Evolutionary conservation across 2,113 vertebrate genomes (phyloP).

Genomic region (Isurus oxyrinchus): DNA sequence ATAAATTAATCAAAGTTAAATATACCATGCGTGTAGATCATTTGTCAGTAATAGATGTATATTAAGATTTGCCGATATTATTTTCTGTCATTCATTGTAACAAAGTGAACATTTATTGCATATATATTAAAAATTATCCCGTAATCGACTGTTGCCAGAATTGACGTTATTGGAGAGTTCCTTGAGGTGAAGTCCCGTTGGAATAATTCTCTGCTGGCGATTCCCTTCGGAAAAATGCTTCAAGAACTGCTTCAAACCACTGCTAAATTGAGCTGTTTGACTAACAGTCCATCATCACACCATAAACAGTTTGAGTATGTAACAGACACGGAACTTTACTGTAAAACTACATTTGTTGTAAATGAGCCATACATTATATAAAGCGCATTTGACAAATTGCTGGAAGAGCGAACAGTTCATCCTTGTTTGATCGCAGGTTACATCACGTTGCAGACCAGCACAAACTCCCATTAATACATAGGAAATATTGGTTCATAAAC

Average conservation of each 20-base stretch:
- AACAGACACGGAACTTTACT: conserved; percentile 44
- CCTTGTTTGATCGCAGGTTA: conserved; percentile 57
- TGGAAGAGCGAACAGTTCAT: conserved; percentile 46
- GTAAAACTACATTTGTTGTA: conserved; percentile 43
- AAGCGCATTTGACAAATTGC: conserved; percentile 32
- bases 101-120: conserved; percentile 99
- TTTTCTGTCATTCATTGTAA: conserved; percentile 99
- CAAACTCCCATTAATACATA: conserved; percentile 78
- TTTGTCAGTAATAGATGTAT: conserved; percentile 92
- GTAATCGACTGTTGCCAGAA: conserved; percentile 80
- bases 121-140: conserved; percentile 99
- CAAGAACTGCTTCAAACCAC: conserved; percentile 70
- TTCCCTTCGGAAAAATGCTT: conserved; percentile 71
- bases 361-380: conserved; percentile 30
- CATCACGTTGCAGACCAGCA: conserved; percentile 72
- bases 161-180: conserved; percentile 91
- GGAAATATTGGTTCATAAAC: conserved; percentile 85
- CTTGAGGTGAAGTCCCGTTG: conserved; percentile 87
- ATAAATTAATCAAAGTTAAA: conserved; percentile 97
- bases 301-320: conserved; percentile 56
- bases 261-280: conserved; percentile 73
- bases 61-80: conserved; percentile 97
- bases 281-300: conserved; percentile 68
- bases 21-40: conserved; percentile 75
- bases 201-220: conserved; percentile 72